Base-by-base conservation (phyloP, 2,888 invertebrate species). In the Melipona bicolor region DNA sequence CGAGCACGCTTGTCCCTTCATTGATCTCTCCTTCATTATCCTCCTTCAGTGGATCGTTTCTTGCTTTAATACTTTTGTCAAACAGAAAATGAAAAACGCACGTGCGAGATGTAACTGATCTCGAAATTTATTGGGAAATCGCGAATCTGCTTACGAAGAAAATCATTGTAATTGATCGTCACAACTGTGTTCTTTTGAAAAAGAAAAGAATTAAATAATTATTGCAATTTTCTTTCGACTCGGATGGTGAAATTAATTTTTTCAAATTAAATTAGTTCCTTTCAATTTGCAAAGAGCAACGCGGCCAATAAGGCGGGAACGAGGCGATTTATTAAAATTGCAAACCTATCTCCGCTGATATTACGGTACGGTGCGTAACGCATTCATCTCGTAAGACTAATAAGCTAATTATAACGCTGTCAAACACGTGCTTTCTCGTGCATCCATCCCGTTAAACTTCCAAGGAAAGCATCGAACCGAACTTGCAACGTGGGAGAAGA, bases 341-440 rank as follows among this genome's bases (percentile, higher is more conserved):
- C 24, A 71, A 52, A 24, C 36, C 74, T 24, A 50, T 65, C 67
- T 24, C 49, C 19, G 17, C 24, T 9, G 71, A 72, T 76, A 56
- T 76, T 54, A 81, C 71, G 76, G 82, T 54, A 61, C 65, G 43
- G 27, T 71, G 67, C 82, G 74, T 70, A 54, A 78, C 83, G 78
- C 82, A 73, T 72, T 83, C 73, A 59, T 75, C 77, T 77, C 71
- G 24, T 64, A 56, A 75, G 62, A 71, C 83, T 84, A 81, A 84
- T 76, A 81, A 75, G 82, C 75, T 84, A 77, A 81, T 85, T 81
- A 84, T 77, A 84, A 79, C 72, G 77, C 77, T 84, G 77, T 84
- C 77, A 64, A 81, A 74, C 77, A 81, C 85, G 75, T 59, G 83
- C 79, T 79, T 77, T 73, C 83, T 32, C 79, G 79, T 79, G 75